phyloP scores from a whole-genome alignment of 1,140 invertebrate genomes.

The Scaptomyza pallida region DNA sequence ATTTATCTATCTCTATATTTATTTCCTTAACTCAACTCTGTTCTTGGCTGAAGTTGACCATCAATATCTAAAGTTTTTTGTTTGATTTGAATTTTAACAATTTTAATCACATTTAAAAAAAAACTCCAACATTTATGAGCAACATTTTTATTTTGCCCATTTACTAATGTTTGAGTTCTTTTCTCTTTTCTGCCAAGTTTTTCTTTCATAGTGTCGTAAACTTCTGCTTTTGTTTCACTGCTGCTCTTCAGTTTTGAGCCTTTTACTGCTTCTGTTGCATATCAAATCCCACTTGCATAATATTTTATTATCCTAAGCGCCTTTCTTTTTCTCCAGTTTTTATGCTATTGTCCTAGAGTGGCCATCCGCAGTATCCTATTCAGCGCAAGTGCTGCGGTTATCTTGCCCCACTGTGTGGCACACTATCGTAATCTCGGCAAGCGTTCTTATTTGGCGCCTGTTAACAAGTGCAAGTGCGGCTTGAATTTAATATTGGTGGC shows the following conservation, averaged over 20 bases:
- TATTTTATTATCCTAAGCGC: constrained; percentile 68
- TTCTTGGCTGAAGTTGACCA: no score
- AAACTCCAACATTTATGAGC: not conserved
- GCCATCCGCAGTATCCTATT: constrained; percentile 1
- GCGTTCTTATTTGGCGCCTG: constrained; percentile 32
- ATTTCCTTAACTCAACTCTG: no score
- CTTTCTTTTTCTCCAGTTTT: constrained; percentile 39
- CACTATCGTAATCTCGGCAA: constrained; percentile 54
- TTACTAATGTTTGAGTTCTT: constrained; percentile 9
- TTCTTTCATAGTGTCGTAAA: constrained; percentile 4
- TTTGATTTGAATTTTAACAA: not conserved
- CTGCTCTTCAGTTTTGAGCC: constrained; percentile 15
- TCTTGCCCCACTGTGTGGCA: constrained; percentile 37
- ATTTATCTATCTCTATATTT: not conserved
- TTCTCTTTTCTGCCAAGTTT: not conserved
- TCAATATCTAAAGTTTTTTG: no score
- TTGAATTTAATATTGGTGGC: constrained; percentile 64
- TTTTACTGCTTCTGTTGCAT: constrained; percentile 18
- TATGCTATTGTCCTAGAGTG: constrained; percentile 29
- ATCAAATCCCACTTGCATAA: constrained; percentile 66
- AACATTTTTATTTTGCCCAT: constrained; percentile 9
- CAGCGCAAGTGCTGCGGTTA: constrained; percentile 16
- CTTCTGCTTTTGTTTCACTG: constrained; percentile 26
- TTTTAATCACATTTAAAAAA: not conserved
- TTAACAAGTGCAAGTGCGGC: constrained; percentile 67